These are phyloP conservation scores for Esox masquinongy DNA, from an alignment of 2,797 vertebrate genomes.

Conservation along the genomic window DNA sequence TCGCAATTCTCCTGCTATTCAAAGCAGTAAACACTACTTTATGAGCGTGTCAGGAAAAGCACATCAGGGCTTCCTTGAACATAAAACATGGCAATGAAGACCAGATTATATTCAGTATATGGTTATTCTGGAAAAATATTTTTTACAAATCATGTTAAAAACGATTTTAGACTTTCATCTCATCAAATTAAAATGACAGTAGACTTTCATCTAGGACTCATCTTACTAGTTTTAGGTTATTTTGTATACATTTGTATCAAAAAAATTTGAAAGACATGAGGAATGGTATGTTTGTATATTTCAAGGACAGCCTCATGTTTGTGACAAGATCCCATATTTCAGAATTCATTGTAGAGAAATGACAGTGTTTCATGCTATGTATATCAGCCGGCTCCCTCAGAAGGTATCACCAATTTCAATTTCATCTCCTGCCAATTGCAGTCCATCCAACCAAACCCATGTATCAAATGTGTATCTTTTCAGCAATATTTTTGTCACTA, in stretches of 20 bases:
- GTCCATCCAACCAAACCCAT: slow-evolving; percentile 19
- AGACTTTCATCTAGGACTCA: slow-evolving; percentile 39
- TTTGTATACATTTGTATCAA: slow-evolving; percentile 57
- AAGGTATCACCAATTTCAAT: slow-evolving; percentile 49
- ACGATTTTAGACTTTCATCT: too few relatives aligned
- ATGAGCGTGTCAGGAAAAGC: slow-evolving; percentile 77
- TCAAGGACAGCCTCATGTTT: slow-evolving; percentile 54
- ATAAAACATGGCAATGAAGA: slow-evolving; percentile 67
- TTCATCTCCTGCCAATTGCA: slow-evolving; percentile 48
- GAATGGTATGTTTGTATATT: slow-evolving; percentile 50
- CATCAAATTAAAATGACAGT: slow-evolving; percentile 51
- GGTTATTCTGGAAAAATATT: slow-evolving; percentile 64
- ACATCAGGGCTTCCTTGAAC: slow-evolving; percentile 68
- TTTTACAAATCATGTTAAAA: slow-evolving; percentile 59
- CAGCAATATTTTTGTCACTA: slow-evolving; percentile 30
- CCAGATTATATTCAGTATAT: slow-evolving; percentile 53
- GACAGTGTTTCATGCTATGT: slow-evolving; percentile 51
- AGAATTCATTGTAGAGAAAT: slow-evolving; percentile 60
- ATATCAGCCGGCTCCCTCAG: slow-evolving; percentile 47
- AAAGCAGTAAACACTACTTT: slow-evolving; percentile 80
- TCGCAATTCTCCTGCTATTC: slow-evolving; percentile 80
- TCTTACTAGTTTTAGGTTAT: slow-evolving; percentile 40
- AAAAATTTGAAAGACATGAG: slow-evolving; percentile 52
- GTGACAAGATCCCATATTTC: slow-evolving; percentile 58
- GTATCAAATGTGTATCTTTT: slow-evolving; percentile 45